Evolutionary conservation across 2,888 invertebrate genomes (phyloP).

Genomic region (Fabriciana adippe): DNA sequence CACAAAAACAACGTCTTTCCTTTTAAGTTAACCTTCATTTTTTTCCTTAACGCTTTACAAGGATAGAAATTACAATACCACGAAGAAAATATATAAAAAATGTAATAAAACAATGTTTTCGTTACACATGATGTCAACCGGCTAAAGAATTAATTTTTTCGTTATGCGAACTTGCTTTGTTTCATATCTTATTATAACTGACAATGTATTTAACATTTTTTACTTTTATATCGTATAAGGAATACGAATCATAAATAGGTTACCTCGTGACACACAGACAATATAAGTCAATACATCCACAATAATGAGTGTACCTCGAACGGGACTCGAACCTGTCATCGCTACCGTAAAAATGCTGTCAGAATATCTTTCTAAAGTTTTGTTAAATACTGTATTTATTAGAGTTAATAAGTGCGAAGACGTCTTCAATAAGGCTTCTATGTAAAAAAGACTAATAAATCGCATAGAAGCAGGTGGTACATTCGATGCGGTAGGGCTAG

Average conservation of each 20-base stretch:
- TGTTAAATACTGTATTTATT: neutral
- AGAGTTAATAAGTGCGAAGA: neutral
- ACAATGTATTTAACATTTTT: neutral
- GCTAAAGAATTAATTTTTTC: too few species aligned
- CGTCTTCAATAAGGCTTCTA: conserved; percentile 10
- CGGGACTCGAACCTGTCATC: neutral
- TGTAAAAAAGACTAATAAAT: conserved; percentile 4
- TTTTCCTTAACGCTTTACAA: conserved; percentile 6
- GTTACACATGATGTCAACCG: neutral
- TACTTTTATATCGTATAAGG: neutral
- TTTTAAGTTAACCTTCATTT: conserved; percentile 1
- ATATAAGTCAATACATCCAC: neutral
- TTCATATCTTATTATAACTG: too few species aligned
- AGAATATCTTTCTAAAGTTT: too few species aligned
- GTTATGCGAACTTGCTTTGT: too few species aligned
- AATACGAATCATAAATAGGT: neutral
- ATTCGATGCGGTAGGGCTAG: conserved; percentile 11
- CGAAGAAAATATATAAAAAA: neutral
- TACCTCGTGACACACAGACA: neutral
- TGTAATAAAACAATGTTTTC: neutral
- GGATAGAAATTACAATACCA: neutral
- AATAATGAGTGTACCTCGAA: neutral
- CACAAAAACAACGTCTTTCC: neutral
- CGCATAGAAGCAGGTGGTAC: conserved; percentile 8
- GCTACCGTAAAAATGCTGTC: neutral